Percentiles rank a stretch among this genome's conserved stretches.
These are phyloP conservation scores for Phoebastria nigripes DNA, from an alignment of 2,797 vertebrate genomes.

Conservation along the genomic window DNA sequence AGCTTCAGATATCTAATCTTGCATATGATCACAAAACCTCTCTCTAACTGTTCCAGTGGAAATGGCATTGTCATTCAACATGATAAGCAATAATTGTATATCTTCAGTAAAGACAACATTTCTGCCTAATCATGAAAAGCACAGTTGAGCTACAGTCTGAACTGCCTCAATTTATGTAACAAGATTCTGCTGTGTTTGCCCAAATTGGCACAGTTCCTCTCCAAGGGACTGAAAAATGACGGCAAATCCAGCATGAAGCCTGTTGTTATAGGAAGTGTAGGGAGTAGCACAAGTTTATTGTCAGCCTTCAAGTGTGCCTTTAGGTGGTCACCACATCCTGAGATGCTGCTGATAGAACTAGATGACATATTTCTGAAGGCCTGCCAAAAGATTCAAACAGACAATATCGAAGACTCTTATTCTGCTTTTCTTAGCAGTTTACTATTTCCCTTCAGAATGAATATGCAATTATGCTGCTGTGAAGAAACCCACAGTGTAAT, in stretches of 20 bases:
- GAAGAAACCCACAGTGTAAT: slow-evolving; percentile 45
- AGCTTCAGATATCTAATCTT: neutral
- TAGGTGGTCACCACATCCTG: slow-evolving; percentile 56
- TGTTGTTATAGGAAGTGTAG: slow-evolving; percentile 13
- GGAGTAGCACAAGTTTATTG: slow-evolving; percentile 46
- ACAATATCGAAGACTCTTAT: slow-evolving; percentile 41
- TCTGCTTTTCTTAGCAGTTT: slow-evolving; percentile 43
- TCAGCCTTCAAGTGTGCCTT: slow-evolving; percentile 53
- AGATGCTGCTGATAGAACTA: slow-evolving; percentile 50
- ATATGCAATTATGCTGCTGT: slow-evolving; percentile 33
- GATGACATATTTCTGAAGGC: slow-evolving; percentile 38
- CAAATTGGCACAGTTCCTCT: slow-evolving; percentile 60
- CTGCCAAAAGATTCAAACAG: slow-evolving; percentile 64
- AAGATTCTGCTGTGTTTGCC: slow-evolving; percentile 42
- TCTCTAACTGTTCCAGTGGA: neutral
- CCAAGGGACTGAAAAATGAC: slow-evolving; percentile 25
- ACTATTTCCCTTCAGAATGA: slow-evolving; percentile 31
- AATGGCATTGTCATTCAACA: neutral
- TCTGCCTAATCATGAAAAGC: slow-evolving; percentile 36
- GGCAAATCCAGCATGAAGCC: slow-evolving; percentile 46
- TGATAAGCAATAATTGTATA: neutral
- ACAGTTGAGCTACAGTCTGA: slow-evolving; percentile 1
- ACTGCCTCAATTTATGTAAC: slow-evolving; percentile 39
- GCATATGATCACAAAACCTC: neutral
- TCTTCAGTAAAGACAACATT: neutral